phyloP scores from a whole-genome alignment of 2,797 vertebrate genomes.

The Arnoldichthys spilopterus region DNA sequence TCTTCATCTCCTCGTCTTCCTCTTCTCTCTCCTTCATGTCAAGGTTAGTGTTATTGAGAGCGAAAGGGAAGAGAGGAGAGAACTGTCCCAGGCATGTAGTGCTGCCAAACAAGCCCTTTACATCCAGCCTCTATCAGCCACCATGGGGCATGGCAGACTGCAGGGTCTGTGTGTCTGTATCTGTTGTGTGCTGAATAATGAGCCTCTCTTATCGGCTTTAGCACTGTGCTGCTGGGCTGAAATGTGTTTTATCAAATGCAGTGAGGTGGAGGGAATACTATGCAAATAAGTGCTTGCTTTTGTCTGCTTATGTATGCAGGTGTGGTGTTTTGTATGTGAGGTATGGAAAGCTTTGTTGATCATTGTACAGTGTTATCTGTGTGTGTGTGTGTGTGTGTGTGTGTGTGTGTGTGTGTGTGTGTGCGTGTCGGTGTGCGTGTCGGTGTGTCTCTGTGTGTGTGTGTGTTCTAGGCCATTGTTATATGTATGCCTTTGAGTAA shows the following conservation, averaged over 20 bases:
- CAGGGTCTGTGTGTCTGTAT: slow-evolving; percentile 8
- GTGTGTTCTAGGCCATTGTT: neutral
- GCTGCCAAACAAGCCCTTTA: slow-evolving; percentile 7
- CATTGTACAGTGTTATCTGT: neutral
- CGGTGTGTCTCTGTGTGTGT: neutral
- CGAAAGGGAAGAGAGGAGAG: neutral
- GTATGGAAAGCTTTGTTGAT: neutral
- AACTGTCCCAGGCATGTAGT: neutral
- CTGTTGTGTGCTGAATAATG: slow-evolving; percentile 33
- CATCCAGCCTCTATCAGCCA: slow-evolving; percentile 1
- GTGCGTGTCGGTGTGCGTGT: neutral
- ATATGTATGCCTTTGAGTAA: neutral
- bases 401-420: neutral
- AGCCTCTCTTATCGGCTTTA: slow-evolving; percentile 15
- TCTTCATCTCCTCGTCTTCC: neutral
- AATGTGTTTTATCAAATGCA: slow-evolving; percentile 10
- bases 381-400: neutral
- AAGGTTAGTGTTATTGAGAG: slow-evolving; percentile 21
- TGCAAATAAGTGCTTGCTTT: neutral
- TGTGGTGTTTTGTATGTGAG: neutral
- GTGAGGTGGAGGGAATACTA: slow-evolving; percentile 3
- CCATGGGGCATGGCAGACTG: neutral
- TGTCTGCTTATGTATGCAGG: slow-evolving; percentile 1
- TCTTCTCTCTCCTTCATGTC: neutral
- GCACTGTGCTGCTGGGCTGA: neutral